Percentiles rank a stretch among this genome's conserved stretches.
These are phyloP conservation scores for Lemur catta DNA, from an alignment of 2,797 vertebrate genomes.

Conservation along the genomic window DNA sequence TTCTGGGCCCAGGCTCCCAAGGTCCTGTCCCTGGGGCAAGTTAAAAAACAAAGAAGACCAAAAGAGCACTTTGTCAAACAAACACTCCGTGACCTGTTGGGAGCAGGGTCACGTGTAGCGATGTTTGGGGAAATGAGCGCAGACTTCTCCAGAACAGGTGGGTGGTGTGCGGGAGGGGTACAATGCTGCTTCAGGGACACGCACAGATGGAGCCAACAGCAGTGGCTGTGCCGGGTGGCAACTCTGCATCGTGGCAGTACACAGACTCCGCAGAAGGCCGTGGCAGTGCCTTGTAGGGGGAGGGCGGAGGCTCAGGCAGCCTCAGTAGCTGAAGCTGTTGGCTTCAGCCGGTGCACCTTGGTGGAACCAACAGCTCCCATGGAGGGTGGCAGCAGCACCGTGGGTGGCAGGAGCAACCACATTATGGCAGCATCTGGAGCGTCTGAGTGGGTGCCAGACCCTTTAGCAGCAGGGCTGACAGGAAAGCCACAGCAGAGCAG, in stretches of 20 bases:
- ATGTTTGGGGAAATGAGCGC: neutral
- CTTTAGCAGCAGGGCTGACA: no score
- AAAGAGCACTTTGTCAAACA: neutral
- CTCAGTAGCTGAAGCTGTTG: neutral
- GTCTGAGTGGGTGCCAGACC: neutral
- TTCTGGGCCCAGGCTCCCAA: neutral
- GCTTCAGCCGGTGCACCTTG: accelerated
- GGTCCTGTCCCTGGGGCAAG: neutral
- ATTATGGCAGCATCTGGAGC: neutral
- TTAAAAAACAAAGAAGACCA: neutral
- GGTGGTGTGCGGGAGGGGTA: no score
- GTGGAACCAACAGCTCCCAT: neutral
- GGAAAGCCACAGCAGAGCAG: neutral
- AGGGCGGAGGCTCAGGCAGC: neutral
- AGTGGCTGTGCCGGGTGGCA: no score
- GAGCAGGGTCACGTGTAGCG: neutral
- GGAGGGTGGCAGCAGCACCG: neutral
- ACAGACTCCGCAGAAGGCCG: neutral
- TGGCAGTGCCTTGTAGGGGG: accelerated
- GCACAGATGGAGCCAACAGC: no score
- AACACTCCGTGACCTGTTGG: neutral
- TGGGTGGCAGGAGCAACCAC: neutral
- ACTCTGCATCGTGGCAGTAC: neutral
- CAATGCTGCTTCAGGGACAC: neutral
- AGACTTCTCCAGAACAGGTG: neutral